Percentiles rank a stretch among this genome's conserved stretches.
phyloP scores from a whole-genome alignment of 2,888 invertebrate species.

The Drosophila tripunctata region DNA sequence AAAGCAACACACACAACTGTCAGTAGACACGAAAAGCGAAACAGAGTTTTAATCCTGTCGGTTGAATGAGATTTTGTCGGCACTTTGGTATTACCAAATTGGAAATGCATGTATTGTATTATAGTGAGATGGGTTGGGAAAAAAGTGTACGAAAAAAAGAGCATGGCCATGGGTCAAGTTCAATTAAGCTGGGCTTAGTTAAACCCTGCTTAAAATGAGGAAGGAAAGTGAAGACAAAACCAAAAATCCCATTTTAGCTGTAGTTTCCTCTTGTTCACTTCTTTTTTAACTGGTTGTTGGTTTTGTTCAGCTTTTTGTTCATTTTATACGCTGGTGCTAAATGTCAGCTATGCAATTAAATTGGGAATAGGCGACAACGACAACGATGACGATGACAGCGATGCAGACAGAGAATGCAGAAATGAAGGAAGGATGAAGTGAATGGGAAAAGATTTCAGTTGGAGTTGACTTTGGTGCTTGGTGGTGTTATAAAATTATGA shows the following conservation, averaged over 20 bases:
- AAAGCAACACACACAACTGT: not conserved
- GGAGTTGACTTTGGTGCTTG: slow-evolving; percentile 20
- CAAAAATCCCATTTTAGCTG: slow-evolving; percentile 54
- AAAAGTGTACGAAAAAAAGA: not conserved
- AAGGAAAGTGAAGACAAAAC: slow-evolving; percentile 10
- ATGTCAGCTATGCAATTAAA: slow-evolving; percentile 78
- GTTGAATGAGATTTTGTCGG: slow-evolving; percentile 37
- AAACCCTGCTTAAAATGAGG: slow-evolving; percentile 3
- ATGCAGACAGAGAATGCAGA: not conserved
- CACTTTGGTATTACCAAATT: slow-evolving; percentile 20
- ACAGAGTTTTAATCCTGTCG: slow-evolving; percentile 36
- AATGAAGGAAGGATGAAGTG: not conserved
- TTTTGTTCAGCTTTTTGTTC: slow-evolving; percentile 27
- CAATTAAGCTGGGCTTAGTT: slow-evolving; percentile 39
- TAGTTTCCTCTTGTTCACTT: slow-evolving; percentile 1
- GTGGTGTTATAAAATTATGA: slow-evolving; percentile 72
- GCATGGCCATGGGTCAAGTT: slow-evolving; percentile 32
- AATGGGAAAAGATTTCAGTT: slow-evolving; percentile 6
- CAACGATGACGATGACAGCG: slow-evolving; percentile 13
- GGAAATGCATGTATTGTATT: slow-evolving; percentile 22
- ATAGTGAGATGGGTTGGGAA: not conserved
- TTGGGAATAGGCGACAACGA: slow-evolving; percentile 59
- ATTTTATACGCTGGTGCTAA: slow-evolving; percentile 59
- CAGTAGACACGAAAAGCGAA: not conserved
- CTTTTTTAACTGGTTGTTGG: not conserved